phyloP scores from a whole-genome alignment of 2,797 vertebrate genomes.

The Hippoglossus hippoglossus region DNA sequence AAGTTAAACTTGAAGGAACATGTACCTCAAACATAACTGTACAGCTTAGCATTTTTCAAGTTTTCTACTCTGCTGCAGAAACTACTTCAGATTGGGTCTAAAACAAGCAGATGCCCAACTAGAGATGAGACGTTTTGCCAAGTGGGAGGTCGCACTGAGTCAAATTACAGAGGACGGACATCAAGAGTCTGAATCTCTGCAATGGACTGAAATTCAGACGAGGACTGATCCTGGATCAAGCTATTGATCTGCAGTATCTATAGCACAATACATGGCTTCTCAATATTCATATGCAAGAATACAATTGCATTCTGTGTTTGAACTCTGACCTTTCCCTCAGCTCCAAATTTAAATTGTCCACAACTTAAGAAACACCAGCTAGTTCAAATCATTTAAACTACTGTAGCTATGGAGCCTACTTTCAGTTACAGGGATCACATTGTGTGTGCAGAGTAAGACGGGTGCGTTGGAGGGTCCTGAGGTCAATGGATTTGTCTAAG shows the following conservation, averaged over 20 bases:
- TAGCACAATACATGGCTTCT: too few species aligned
- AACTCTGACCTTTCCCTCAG: too few species aligned
- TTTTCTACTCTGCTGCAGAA: constrained; percentile 5
- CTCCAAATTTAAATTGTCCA: too few species aligned
- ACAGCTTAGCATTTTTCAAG: not conserved
- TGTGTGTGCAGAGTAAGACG: constrained; percentile 86
- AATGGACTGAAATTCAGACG: not conserved
- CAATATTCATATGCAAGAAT: too few species aligned
- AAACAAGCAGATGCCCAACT: not conserved
- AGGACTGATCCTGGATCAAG: too few species aligned
- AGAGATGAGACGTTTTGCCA: not conserved
- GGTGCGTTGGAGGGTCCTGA: constrained; percentile 93
- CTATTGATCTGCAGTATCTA: too few species aligned
- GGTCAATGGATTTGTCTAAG: constrained; percentile 96
- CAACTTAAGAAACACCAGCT: too few species aligned
- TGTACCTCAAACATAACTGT: not conserved
- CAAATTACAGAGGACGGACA: constrained; percentile 18
- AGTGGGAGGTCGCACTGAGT: constrained; percentile 4
- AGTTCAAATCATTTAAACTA: too few species aligned
- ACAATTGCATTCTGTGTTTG: too few species aligned
- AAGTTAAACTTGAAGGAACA: too few species aligned
- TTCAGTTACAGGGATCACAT: too few species aligned
- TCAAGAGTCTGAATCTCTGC: constrained; percentile 2
- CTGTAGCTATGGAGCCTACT: too few species aligned
- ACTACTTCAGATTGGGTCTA: not conserved